Evolutionary conservation across 92 coral and sea anemone genomes (phyloP).

Genomic region (Epizoanthus scotinus): DNA sequence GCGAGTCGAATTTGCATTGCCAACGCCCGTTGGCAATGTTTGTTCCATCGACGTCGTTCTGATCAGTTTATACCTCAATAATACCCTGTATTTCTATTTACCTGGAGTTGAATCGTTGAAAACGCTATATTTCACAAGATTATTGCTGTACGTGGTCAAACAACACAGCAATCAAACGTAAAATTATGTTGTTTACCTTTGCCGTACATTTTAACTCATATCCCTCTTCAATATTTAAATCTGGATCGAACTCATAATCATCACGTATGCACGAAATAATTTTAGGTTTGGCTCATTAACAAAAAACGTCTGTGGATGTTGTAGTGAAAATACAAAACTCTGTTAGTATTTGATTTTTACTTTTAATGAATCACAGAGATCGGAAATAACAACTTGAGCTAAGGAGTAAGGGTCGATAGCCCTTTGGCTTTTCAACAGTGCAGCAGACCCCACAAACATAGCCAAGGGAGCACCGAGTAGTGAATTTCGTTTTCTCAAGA

Average conservation of each 20-base stretch:
- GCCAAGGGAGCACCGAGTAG: neutral
- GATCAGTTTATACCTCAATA: neutral
- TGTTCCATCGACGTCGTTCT: neutral
- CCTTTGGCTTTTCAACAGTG: neutral
- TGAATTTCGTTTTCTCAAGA: neutral
- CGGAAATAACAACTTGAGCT: too few relatives aligned
- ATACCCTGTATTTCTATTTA: neutral
- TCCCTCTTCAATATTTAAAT: constrained; percentile 23
- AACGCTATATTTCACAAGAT: constrained; percentile 24
- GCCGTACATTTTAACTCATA: neutral
- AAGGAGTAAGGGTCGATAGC: too few relatives aligned
- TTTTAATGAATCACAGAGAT: too few relatives aligned
- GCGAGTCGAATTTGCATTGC: constrained; percentile 11
- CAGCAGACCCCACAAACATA: neutral
- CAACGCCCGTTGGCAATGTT: constrained; percentile 29
- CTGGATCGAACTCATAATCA: constrained; percentile 5
- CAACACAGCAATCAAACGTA: neutral
- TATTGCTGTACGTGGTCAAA: constrained; percentile 4
- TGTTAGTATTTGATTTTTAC: neutral
- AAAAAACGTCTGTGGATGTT: neutral
- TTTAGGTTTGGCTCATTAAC: neutral
- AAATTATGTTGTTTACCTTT: neutral
- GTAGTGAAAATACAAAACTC: neutral
- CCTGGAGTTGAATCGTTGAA: constrained; percentile 7
- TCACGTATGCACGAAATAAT: neutral